A percentile compares a stretch with the other conserved stretches of the same genome.
These are phyloP conservation scores for Lasioglossum calceatum DNA, from an alignment of 2,888 invertebrate genomes.

Conservation along the genomic window DNA sequence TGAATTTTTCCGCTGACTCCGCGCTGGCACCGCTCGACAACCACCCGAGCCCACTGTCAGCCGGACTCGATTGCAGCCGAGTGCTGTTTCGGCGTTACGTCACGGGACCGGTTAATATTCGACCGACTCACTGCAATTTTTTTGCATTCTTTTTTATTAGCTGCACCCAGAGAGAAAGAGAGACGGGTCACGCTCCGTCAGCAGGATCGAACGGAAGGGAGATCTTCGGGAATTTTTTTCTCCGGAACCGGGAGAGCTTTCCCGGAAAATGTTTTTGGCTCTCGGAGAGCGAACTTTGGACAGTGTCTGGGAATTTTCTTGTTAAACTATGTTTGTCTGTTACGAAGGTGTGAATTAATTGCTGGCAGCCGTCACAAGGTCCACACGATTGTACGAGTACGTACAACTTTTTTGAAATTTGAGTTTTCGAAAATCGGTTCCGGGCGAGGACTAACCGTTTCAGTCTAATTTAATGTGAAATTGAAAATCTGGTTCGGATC, in stretches of 20 bases:
- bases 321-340: neutral
- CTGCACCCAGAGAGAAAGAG: neutral
- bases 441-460: too few relatives aligned
- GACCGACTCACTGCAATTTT: conserved; percentile 2
- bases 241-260: neutral
- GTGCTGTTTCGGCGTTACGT: conserved; percentile 44
- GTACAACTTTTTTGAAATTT: too few relatives aligned
- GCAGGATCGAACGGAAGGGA: neutral
- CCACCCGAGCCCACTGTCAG: conserved; percentile 33
- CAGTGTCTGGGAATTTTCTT: neutral
- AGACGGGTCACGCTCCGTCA: neutral
- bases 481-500: too few relatives aligned
- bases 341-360: neutral
- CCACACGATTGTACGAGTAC: rapidly evolving
- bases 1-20: conserved; percentile 60
- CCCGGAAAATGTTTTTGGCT: neutral
- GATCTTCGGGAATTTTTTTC: neutral
- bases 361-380: rapidly evolving
- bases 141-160: neutral
- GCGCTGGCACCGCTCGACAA: conserved; percentile 43
- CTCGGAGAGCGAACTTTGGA: neutral
- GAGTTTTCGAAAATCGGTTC: too few relatives aligned
- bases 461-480: too few relatives aligned
- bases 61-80: conserved; percentile 38
- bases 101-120: conserved; percentile 50